Base-by-base conservation (phyloP, 2,797 vertebrate genomes). In the Gymnopithys bicolor region DNA sequence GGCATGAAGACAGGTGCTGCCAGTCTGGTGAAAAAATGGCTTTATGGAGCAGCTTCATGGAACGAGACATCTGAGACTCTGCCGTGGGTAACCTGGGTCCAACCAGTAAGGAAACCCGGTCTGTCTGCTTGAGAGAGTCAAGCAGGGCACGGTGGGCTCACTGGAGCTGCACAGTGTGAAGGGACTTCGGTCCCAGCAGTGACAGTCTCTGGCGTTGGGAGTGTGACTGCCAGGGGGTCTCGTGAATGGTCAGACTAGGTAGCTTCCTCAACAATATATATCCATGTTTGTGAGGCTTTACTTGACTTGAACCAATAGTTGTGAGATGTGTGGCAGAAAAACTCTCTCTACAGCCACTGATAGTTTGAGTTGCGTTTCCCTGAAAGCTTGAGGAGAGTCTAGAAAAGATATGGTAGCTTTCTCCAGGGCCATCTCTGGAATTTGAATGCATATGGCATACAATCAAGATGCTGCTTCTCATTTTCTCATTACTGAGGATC, bases 131-230 rank as follows among this genome's bases (percentile, higher is more conserved):
- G 32, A 56, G 27, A 30, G 32, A 49, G 30, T 16, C 32, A 13
- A 11, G 8, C 0, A 4, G 48, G 30, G 30, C 13, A 49, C 28
- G 13, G 0, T 30, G 0, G 0, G 21, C 17, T 66, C 46, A 19
- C 68, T 33, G 76, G 60, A 52, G 13, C 21, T 30, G 7, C 60
- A 28, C 5, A 9, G 24, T 33, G 46, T 30, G n/a, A 25, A 67
- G 24, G 25, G 14, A 21, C 39, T 52, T 30, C 28, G 22, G 1
- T 39, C 49, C 24, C 68, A 19, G n/a, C 39, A 60, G 30, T 33
- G 30, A 19, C 24, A 67, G 24, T 6, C 46, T 32, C 24, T 48
- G 69, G 10, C 30, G 9, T 4, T 67, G 60, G 21, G 17, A 19
- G 13, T 60, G 33, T 18, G 7, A 18, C 12, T 46, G 30, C 14